phyloP scores from a whole-genome alignment of 1,140 invertebrate species.

The Trinorchestia longiramus region DNA sequence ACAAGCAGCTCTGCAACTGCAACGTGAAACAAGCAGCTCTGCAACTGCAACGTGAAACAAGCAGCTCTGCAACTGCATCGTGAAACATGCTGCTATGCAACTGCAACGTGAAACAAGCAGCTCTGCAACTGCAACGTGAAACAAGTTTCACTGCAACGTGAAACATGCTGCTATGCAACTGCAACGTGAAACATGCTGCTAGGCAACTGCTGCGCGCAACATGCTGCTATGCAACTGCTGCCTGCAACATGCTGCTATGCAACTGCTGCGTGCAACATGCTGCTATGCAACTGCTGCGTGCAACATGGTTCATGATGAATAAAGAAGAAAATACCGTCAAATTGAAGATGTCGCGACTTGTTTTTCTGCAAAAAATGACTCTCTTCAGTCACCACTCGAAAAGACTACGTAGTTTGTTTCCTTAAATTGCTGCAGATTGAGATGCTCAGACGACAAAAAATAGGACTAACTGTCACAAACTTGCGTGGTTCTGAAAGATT shows the following conservation, averaged over 20 bases:
- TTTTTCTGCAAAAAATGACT: background rate
- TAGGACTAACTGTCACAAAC: slow-evolving; percentile 7
- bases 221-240: no score
- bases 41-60: no score
- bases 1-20: no score
- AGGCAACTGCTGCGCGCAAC: no score
- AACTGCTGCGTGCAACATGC: background rate
- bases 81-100: no score
- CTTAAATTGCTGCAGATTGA: background rate
- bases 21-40: no score
- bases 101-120: no score
- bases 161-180: no score
- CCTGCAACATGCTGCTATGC: background rate
- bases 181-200: no score
- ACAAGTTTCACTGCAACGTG: no score
- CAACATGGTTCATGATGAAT: background rate
- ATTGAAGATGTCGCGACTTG: background rate
- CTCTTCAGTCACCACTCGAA: background rate
- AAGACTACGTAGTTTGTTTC: background rate
- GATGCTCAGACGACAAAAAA: background rate
- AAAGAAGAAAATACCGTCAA: background rate
- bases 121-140: no score
- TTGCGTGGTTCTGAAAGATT: background rate
- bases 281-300: background rate
- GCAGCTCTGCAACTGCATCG: no score